phyloP scores from a whole-genome alignment of 2,888 invertebrate genomes.

The Watsonalla binaria region DNA sequence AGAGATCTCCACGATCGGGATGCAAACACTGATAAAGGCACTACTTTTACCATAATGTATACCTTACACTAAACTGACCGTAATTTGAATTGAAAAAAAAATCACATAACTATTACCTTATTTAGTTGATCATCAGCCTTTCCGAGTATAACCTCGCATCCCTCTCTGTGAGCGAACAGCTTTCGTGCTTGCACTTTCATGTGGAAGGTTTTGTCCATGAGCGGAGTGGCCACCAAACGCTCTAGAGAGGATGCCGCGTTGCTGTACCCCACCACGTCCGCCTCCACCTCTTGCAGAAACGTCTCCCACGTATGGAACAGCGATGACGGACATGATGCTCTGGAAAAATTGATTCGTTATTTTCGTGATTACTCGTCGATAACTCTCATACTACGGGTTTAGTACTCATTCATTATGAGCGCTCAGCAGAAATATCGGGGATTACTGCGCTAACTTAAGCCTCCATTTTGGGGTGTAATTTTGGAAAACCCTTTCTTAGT shows the following conservation, averaged over 20 bases:
- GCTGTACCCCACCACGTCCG: constrained; percentile 90
- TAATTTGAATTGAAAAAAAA: too few species aligned
- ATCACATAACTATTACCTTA: too few species aligned
- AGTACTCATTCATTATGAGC: too few species aligned
- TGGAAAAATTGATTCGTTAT: constrained; percentile 41
- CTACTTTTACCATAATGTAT: too few species aligned
- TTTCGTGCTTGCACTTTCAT: constrained; percentile 94
- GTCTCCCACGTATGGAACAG: constrained; percentile 95
- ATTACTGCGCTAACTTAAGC: too few species aligned
- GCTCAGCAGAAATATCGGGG: too few species aligned
- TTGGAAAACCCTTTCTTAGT: too few species aligned
- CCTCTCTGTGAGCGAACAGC: constrained; percentile 93
- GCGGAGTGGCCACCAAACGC: constrained; percentile 87
- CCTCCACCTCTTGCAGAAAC: constrained; percentile 92
- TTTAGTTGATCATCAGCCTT: constrained; percentile 84
- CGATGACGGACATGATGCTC: constrained; percentile 86
- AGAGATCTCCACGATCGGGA: too few species aligned
- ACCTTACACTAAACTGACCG: too few species aligned
- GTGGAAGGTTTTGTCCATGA: constrained; percentile 92
- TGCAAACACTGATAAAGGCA: too few species aligned
- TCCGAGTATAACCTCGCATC: constrained; percentile 90
- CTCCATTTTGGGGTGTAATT: too few species aligned
- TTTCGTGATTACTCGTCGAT: not conserved
- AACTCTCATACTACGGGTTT: too few species aligned
- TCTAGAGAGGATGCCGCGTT: constrained; percentile 90